A percentile compares a stretch with the other conserved stretches of the same genome.
phyloP scores from a whole-genome alignment of 2,888 invertebrate species.

The Lydus trimaculatus region DNA sequence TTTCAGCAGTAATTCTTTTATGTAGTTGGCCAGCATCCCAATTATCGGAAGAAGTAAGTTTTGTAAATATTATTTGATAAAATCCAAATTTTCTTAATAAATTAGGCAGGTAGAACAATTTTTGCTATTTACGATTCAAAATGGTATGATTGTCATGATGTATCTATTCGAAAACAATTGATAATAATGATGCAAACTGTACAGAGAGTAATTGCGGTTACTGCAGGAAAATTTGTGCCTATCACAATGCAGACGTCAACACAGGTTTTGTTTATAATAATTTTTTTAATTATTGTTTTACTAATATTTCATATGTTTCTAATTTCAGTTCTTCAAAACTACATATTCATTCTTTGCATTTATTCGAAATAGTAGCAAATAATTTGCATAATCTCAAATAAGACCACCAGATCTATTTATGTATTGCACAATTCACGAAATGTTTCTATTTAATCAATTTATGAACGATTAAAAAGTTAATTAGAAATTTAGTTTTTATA shows the following conservation, averaged over 20 bases:
- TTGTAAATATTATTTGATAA: background rate
- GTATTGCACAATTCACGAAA: too few relatives aligned
- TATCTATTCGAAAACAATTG: background rate
- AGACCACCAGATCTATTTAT: too few relatives aligned
- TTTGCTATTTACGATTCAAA: background rate
- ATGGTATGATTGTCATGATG: background rate
- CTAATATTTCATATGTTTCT: too few relatives aligned
- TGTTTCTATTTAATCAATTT: too few relatives aligned
- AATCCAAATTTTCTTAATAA: background rate
- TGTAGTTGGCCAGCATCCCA: background rate
- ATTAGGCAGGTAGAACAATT: background rate
- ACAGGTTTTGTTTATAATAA: background rate
- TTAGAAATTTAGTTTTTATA: too few relatives aligned
- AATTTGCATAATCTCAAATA: too few relatives aligned
- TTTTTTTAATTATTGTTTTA: too few relatives aligned
- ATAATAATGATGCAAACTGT: background rate
- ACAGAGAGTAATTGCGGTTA: background rate
- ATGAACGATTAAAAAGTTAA: too few relatives aligned
- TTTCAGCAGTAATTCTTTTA: background rate
- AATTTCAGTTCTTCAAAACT: too few relatives aligned
- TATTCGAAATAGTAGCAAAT: too few relatives aligned
- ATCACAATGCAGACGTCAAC: background rate
- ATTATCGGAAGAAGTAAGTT: background rate
- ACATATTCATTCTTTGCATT: too few relatives aligned
- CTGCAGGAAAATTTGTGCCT: background rate